Evolutionary conservation across 2,888 invertebrate genomes (phyloP), one percentile per base, ranked within the genome.

Genomic region (Cheiracanthium punctorium): DNA sequence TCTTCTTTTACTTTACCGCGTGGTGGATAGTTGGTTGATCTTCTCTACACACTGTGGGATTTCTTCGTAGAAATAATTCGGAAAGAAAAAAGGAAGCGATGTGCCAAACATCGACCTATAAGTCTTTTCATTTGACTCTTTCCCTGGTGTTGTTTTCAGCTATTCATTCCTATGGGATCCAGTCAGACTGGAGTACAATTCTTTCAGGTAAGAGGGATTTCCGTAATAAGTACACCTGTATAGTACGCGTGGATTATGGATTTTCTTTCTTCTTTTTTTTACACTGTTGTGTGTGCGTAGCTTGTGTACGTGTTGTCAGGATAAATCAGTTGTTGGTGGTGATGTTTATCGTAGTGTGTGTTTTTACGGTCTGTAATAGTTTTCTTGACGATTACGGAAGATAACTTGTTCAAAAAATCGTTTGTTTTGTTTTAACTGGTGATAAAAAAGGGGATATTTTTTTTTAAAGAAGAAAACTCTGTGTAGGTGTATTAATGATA

Each of bases 121-220:
- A 58, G 41, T 58, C 69, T 30, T 17, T 85, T 64, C 79, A 74
- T 32, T 17, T 79, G 41, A 43, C 74, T 52, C 29, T 85, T 67
- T 73, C 72, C 74, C 41, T 85, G 69, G 73, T 85, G 69, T 43
- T 85, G 73, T 32, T 85, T 24, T 79, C 79, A 28, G 52, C 67
- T 20, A 30, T 85, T 69, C 48, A 74, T 73, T 73, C 84, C 17
- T 52, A 74, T 74, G 84, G 79, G 79, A 79, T 85, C 69, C 79
- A 79, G 30, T 79, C 77, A 14, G 77, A 79, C 73, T 85, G 84
- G 84, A 85, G 84, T 85, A 85, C 84, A 28, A 85, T 79, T 70
- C 84, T 85, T 28, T 85, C 84, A 85, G 84, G 84, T 85, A 70
- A 85, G 79, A 17, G 20, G 7, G n/a, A 33, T 69, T 10, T 12